phyloP scores from a whole-genome alignment of 2,113 vertebrate species.

The Gracilinanus agilis region DNA sequence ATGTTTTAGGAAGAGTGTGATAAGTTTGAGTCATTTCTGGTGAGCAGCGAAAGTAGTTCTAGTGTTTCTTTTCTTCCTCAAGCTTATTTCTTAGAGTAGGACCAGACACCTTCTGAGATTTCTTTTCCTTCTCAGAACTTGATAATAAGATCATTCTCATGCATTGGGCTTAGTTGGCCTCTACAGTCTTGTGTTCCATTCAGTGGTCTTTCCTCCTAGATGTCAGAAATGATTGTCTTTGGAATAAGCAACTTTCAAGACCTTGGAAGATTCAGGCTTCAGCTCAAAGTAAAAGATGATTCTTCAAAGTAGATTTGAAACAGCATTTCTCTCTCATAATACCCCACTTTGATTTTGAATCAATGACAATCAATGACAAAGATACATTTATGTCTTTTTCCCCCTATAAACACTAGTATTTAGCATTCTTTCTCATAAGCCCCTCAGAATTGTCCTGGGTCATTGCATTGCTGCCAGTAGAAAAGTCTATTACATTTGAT shows the following conservation, averaged over 20 bases:
- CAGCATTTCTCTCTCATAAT: slow-evolving; percentile 30
- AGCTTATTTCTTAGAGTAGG: slow-evolving; percentile 20
- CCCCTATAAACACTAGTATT: background rate
- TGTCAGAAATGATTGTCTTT: slow-evolving; percentile 15
- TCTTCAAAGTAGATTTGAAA: background rate
- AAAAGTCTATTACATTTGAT: too few relatives aligned
- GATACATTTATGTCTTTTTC: background rate
- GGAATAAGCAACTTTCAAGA: slow-evolving; percentile 10
- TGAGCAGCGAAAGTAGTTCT: background rate
- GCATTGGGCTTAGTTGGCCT: background rate
- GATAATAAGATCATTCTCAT: background rate
- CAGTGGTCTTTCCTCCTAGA: background rate
- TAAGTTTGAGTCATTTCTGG: slow-evolving; percentile 3
- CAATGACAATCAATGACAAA: slow-evolving; percentile 8
- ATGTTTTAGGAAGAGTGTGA: background rate
- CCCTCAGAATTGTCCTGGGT: too few relatives aligned
- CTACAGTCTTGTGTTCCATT: background rate
- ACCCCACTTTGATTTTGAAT: background rate
- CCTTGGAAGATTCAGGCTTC: background rate
- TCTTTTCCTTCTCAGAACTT: slow-evolving; percentile 12
- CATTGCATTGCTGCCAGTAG: too few relatives aligned
- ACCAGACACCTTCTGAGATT: background rate
- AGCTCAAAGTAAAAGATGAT: background rate
- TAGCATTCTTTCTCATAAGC: background rate
- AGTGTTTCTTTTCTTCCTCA: background rate